Evolutionary conservation across 1,140 invertebrate genomes (phyloP).

Genomic region (Phthorimaea operculella): DNA sequence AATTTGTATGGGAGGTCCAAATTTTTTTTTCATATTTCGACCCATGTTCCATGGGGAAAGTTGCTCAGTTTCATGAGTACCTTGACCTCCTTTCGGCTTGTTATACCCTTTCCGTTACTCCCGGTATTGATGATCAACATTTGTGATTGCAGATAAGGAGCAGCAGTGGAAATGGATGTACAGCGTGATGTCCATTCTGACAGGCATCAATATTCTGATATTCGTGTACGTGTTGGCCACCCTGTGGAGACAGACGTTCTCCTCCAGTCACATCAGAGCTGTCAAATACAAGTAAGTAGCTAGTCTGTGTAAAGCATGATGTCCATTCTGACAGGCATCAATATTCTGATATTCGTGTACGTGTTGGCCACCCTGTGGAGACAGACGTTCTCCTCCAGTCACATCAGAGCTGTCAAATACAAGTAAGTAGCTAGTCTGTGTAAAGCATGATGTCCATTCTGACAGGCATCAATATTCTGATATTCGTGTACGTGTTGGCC

Average conservation of each 20-base stretch:
- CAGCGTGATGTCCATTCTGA: slow-evolving; percentile 41
- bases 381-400: slow-evolving; percentile 32
- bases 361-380: slow-evolving; percentile 36
- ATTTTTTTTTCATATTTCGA: no score
- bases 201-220: slow-evolving; percentile 39
- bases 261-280: slow-evolving; percentile 32
- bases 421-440: slow-evolving; percentile 26
- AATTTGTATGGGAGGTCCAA: no score
- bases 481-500: slow-evolving; percentile 31
- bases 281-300: slow-evolving; percentile 15
- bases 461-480: slow-evolving; percentile 6
- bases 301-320: slow-evolving; percentile 52
- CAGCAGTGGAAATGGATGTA: slow-evolving; percentile 58
- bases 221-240: slow-evolving; percentile 40
- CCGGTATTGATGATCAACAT: no score
- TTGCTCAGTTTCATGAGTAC: no score
- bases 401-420: slow-evolving; percentile 22
- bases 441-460: slow-evolving; percentile 47
- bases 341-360: slow-evolving; percentile 20
- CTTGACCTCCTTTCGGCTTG: no score
- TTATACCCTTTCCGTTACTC: no score
- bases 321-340: slow-evolving; percentile 25
- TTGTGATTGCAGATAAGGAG: slow-evolving; percentile 27
- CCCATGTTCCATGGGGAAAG: no score
- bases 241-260: slow-evolving; percentile 35